Evolutionary conservation across 2,113 vertebrate genomes (phyloP).

Genomic region (Arenaria interpres): DNA sequence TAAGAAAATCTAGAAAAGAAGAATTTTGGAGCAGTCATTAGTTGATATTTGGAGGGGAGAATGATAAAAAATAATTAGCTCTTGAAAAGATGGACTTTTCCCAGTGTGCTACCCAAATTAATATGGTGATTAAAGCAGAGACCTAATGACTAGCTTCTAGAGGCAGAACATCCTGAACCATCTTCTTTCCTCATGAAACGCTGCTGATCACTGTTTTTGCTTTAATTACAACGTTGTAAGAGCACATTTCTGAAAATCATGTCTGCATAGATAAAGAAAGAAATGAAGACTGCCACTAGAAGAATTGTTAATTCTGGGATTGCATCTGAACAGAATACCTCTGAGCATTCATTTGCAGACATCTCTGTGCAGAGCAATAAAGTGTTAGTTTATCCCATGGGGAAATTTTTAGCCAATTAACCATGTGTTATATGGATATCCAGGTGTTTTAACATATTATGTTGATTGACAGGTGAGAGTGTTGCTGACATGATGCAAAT

Average conservation of each 20-base stretch:
- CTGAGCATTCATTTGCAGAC: background rate
- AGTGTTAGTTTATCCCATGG: background rate
- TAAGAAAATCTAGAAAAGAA: background rate
- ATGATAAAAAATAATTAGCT: background rate
- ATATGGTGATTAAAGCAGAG: background rate
- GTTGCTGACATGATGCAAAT: background rate
- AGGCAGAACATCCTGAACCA: background rate
- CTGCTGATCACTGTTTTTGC: background rate
- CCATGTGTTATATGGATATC: background rate
- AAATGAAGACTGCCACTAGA: background rate
- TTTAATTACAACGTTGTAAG: background rate
- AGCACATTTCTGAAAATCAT: background rate
- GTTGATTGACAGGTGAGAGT: background rate
- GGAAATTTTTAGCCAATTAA: slow-evolving; percentile 25
- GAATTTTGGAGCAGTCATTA: background rate
- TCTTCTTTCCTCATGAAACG: background rate
- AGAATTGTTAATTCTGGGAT: background rate
- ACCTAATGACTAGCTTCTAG: background rate
- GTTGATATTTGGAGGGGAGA: background rate
- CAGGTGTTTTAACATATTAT: slow-evolving; percentile 10
- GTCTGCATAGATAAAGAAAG: background rate
- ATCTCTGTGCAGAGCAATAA: background rate
- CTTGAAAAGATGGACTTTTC: background rate
- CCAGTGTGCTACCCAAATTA: background rate
- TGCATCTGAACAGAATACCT: background rate